Base-by-base conservation (phyloP, 2,797 vertebrate genomes). In the Phaenicophaeus curvirostris region DNA sequence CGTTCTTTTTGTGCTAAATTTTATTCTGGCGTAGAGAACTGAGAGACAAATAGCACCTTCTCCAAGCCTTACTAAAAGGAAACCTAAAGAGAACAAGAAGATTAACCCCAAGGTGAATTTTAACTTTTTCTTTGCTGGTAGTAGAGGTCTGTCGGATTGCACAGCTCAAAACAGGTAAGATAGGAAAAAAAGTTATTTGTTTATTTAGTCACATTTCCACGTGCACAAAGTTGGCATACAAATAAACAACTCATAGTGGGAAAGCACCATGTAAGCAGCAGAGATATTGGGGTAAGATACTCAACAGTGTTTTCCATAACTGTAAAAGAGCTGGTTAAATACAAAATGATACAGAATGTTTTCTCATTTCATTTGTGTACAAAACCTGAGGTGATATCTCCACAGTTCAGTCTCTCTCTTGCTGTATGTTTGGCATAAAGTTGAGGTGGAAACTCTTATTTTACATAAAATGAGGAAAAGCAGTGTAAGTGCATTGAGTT, bases 401-500 rank as follows among this genome's bases (percentile, higher is more conserved):
- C 85, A 92, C 89, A 72, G 65, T 81, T 88, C 89, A 73, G 67
- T 69, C 85, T 80, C 78, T 79, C 63, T 85, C 50, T 71, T 86
- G 79, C 90, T 66, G 71, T 89, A 30, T 57, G 44, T 87, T 95
- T 96, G 93, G 89, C 89, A 74, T 39, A 46, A 94, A 90, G 85
- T 88, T 78, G 84, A 84, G 93, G 62, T 0, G 10, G 59, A 91
- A 89, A 87, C 28, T 48, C 57, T 78, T 46, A 62, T 58, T 94
- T 91, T 37, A 93, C 88, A 91, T 75, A 87, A 93, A 94, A 85
- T 79, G 51, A 44, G 69, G 66, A 88, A 74, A 82, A 87, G 41
- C 81, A 77, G 37, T 6, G 8, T 73, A 84, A 93, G 67, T 35
- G 9, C 72, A 73, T 19, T 76, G 88, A 89, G 85, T 94, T 91